Evolutionary conservation across 1,140 invertebrate genomes (phyloP), one percentile per base, ranked within the genome.

Genomic region (Nymphalis io): DNA sequence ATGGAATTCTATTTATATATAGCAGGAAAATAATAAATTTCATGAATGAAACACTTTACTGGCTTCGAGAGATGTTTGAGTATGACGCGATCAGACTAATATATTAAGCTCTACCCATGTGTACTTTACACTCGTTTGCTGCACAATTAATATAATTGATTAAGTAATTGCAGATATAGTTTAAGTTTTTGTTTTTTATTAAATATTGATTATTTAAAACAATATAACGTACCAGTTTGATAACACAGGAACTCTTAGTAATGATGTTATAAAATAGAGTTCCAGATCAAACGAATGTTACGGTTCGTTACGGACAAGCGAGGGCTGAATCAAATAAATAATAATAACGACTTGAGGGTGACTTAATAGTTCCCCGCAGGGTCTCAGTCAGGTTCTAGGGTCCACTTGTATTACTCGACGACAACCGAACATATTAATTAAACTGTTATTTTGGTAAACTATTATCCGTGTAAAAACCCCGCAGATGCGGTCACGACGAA

Each of bases 21-120:
- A 59, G 13, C 57, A 60, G 64, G 64, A 51, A 67, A 67, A 59
- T 42, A 60, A 58, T 67, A 23, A 67, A 67, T 57, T 59, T 60
- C 27, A 67, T 67, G 64, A 67, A 67, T 67, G 64, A 59, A 67
- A 46, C 55, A 59, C 40, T 27, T 60, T 40, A 48, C 46, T 13
- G 46, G 27, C 13, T 51, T 20, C 12, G 51, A 44, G 13, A 44
- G 40, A 44, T 11, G 40, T 44, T 44, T 44, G 40, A 44, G 13
- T 44, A 44, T n/a, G n/a, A n/a, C n/a, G n/a, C n/a, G n/a, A n/a
- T n/a, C n/a, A n/a, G n/a, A n/a, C n/a, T n/a, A 51, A 51, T 13
- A 16, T 51, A 20, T 51, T 51, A n/a, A 16, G n/a, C 16, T 6
- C 1, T 46, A 4, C 46, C 20, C 46, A 51, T 51, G 46, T 51